Base-by-base conservation (phyloP, 2,797 vertebrate genomes). In the Sebastes itinus region DNA sequence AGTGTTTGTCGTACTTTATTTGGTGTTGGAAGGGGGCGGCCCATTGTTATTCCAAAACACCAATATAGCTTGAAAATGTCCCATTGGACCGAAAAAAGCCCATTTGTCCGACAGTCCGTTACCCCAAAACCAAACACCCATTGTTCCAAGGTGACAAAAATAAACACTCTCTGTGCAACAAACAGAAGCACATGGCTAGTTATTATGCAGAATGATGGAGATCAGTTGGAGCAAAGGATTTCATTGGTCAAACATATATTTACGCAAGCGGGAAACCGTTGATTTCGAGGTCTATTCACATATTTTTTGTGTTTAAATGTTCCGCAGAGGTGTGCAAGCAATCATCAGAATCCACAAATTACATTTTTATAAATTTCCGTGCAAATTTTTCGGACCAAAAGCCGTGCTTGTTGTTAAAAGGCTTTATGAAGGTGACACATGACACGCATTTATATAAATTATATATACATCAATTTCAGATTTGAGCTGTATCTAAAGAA, bases 341-440 rank as follows among this genome's bases (percentile, higher is more conserved):
- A 0, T 52, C 46, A 52, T 52, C 0, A 52, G 18, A 52, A 52
- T 0, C 18, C 8, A 52, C 18, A n/a, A 52, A 52, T 38, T 27
- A 27, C 27, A 27, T 35, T n/a, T 52, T 52, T 52, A 52, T 9
- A 52, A 9, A 52, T 52, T 52, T 52, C 0, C 8, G 18, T 9
- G 7, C 7, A 52, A 20, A 52, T 52, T n/a, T 49, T 49, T 49
- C 35, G 2, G 1, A 16, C 38, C 0, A 52, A 52, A 52, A 20
- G 0, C 8, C 18, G 4, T 52, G 46, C 46, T 52, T 20, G 46
- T 0, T 49, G 42, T 49, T 0, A 49, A 49, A 49, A 0, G 7
- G 42, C 42, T 49, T 20, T 49, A 0, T 18, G 42, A 49, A 49
- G 16, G 42, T 49, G 42, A 0, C 42, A 49, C 18, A 49, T 49